A percentile compares a stretch with the other conserved stretches of the same genome.
Conservation (phyloP, 2,797 vertebrate genomes). For the Sphaeramia orbicularis region DNA sequence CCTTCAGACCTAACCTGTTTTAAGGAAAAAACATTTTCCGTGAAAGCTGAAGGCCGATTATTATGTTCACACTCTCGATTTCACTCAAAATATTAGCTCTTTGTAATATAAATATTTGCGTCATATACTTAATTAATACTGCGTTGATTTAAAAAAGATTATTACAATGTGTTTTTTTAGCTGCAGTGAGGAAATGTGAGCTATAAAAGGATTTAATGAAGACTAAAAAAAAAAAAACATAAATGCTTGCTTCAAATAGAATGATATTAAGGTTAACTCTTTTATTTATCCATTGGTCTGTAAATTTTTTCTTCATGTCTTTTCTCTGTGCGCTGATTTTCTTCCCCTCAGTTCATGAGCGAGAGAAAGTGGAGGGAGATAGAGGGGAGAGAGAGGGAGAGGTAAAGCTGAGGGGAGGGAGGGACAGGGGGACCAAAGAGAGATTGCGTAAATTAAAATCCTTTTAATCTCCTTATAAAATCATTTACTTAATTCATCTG, state of each 20-base stretch:
- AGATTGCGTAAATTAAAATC: slow-evolving; percentile 89
- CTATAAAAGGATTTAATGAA: not conserved
- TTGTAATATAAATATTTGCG: too few relatives aligned
- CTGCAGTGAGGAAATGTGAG: slow-evolving; percentile 3
- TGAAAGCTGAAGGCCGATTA: slow-evolving; percentile 1
- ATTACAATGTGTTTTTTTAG: slow-evolving; percentile 1
- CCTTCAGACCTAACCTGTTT: not conserved
- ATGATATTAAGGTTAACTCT: slow-evolving; percentile 1
- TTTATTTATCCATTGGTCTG: slow-evolving; percentile 18
- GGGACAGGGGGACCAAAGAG: slow-evolving; percentile 78
- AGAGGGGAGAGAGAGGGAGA: slow-evolving; percentile 49
- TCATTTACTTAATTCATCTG: slow-evolving; percentile 92
- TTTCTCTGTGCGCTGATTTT: slow-evolving; percentile 15
- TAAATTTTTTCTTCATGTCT: not conserved
- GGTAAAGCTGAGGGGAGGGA: slow-evolving; percentile 77
- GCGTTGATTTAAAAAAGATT: not conserved
- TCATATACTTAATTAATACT: not conserved
- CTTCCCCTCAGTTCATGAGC: slow-evolving; percentile 44
- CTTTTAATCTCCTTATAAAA: slow-evolving; percentile 91
- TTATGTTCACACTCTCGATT: not conserved
- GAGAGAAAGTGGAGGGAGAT: slow-evolving; percentile 26
- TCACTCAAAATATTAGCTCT: not conserved
- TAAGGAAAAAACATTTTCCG: not conserved
- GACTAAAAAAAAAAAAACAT: slow-evolving; percentile 17
- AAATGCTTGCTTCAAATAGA: not conserved